Evolutionary conservation across 2,888 invertebrate genomes (phyloP).

Genomic region (Euphydryas editha): DNA sequence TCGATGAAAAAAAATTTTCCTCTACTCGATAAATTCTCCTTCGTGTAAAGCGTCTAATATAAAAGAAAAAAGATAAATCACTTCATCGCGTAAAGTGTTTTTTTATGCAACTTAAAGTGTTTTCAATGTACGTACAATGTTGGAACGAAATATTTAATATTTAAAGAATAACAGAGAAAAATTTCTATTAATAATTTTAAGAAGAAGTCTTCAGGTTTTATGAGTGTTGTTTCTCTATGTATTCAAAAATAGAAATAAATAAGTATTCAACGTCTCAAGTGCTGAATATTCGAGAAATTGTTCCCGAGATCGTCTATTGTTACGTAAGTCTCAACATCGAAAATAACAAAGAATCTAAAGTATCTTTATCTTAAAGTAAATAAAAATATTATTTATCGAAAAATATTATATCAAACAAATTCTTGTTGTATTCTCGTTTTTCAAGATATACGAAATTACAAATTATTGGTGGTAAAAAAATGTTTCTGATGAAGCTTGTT

Average conservation of each 20-base stretch:
- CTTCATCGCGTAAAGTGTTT: not conserved
- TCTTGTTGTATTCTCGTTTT: no score
- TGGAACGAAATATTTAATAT: not conserved
- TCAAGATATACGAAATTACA: no score
- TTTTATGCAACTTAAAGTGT: not conserved
- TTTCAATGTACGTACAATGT: not conserved
- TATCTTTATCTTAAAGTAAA: not conserved
- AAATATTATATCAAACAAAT: no score
- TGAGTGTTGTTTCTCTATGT: not conserved
- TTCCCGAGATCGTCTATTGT: not conserved
- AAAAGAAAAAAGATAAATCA: constrained; percentile 6
- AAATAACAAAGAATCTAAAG: not conserved
- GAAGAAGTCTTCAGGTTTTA: not conserved
- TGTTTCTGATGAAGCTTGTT: no score
- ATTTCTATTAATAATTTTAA: not conserved
- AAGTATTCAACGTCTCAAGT: not conserved
- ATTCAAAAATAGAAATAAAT: not conserved
- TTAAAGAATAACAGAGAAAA: not conserved
- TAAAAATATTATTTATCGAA: no score
- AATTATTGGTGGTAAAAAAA: no score
- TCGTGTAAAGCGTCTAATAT: constrained; percentile 14
- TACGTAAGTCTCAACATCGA: not conserved
- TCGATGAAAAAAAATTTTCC: constrained; percentile 22
- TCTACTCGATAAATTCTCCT: constrained; percentile 17
- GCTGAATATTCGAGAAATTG: not conserved